Evolutionary conservation across 1,140 invertebrate genomes (phyloP), one percentile per base, ranked within the genome.

Genomic region (Bactericera cockerelli): DNA sequence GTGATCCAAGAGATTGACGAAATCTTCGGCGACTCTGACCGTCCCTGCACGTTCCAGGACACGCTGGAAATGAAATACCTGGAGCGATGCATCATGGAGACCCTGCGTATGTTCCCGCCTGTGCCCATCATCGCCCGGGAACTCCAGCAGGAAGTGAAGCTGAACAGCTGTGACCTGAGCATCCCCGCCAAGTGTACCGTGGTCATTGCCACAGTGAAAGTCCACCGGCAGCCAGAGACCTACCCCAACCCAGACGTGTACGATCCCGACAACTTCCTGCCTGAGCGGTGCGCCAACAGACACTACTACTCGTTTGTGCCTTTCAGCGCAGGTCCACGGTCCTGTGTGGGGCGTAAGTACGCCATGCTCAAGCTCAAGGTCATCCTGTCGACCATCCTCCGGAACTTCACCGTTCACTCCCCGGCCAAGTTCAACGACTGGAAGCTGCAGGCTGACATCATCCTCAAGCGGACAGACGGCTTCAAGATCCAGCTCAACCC

Each of bases 281-380:
- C 86, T 0, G 87, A 90, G 64, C 85, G 82, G 58, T 77, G 78
- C 2, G 75, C 77, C 6, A 79, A 79, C 56, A 76, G 88, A 36
- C 86, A 91, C 66, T 89, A 88, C 54, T 92, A 87, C 70, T 80
- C 86, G 10, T 92, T 81, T 68, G 80, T 92, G 22, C 89, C 89
- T 1, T 93, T 93, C 75, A 87, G 85, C 2, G 87, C 88, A 57
- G 88, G 88, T 42, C 83, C 84, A 0, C 78, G 88, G 62, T 89
- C 86, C 63, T 92, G 88, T 71, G 87, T 92, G 22, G 84, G 87
- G 59, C 86, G 87, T 57, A 89, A 87, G 72, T 93, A 93, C 72
- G 90, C 90, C 1, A 79, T 89, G 74, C 74, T 91, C 53, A 91
- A 94, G 68, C 75, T 88, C 59, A 93, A 93, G 70, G 81, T 89